These are phyloP conservation scores for Sisyra nigra DNA, from an alignment of 2,888 invertebrate species.

Conservation along the genomic window DNA sequence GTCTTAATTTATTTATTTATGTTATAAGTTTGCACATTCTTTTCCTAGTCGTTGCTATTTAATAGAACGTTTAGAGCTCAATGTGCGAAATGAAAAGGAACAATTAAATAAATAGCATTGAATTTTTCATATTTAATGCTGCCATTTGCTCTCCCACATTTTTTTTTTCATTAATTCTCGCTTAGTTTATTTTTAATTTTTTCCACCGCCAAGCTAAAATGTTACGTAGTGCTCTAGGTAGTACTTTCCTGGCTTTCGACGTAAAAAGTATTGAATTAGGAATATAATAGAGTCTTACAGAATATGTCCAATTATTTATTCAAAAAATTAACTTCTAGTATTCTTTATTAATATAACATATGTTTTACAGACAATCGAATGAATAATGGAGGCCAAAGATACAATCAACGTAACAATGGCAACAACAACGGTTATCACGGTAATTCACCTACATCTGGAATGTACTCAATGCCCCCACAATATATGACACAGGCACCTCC, in stretches of 20 bases:
- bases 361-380: conserved; percentile 16
- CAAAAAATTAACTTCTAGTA: not conserved
- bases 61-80: no score
- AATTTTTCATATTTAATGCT: not conserved
- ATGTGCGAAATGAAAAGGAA: conserved; percentile 17
- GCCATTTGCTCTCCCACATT: not conserved
- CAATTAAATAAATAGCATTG: conserved; percentile 13
- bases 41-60: no score
- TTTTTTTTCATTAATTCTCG: not conserved
- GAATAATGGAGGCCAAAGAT: conserved; percentile 17
- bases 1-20: conserved; percentile 16
- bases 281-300: no score
- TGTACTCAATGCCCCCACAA: conserved; percentile 26
- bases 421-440: conserved; percentile 17
- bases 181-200: not conserved
- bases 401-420: conserved; percentile 14
- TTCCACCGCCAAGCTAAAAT: no score
- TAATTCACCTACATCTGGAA: conserved; percentile 8
- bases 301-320: no score
- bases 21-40: not conserved
- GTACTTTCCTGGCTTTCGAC: no score
- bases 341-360: not conserved
- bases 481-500: conserved; percentile 30
- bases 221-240: no score
- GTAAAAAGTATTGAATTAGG: no score